Conservation (phyloP, 2,797 vertebrate genomes). For the Fistularia commersonii region DNA sequence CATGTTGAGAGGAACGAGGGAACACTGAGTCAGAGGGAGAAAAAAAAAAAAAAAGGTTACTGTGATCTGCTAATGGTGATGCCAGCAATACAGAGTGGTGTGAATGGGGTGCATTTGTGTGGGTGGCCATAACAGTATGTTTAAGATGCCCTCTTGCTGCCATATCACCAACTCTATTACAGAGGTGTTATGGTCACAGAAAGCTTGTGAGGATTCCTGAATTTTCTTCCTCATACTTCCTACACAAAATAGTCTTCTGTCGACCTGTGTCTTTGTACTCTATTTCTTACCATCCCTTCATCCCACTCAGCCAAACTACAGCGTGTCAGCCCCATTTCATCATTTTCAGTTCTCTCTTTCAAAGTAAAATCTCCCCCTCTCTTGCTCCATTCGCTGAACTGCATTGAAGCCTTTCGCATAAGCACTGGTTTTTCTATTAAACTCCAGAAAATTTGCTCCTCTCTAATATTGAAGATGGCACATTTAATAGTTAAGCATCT, state of each 20-base stretch:
- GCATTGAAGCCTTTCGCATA: slow-evolving; percentile 27
- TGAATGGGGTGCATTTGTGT: not conserved
- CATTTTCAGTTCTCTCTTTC: slow-evolving; percentile 59
- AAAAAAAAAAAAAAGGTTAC: no score
- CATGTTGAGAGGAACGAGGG: slow-evolving; percentile 14
- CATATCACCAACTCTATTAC: slow-evolving; percentile 3
- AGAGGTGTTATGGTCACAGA: slow-evolving; percentile 9
- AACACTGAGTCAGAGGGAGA: not conserved
- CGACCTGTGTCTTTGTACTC: slow-evolving; percentile 57
- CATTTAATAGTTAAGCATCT: slow-evolving; percentile 15
- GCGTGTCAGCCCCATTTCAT: slow-evolving; percentile 67
- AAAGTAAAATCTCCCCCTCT: slow-evolving; percentile 31
- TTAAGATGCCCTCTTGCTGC: slow-evolving; percentile 11
- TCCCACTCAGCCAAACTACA: slow-evolving; percentile 67
- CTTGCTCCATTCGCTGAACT: slow-evolving; percentile 14
- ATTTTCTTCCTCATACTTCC: slow-evolving; percentile 19
- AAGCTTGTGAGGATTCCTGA: slow-evolving; percentile 11
- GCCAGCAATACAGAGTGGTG: slow-evolving; percentile 15
- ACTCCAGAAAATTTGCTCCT: no score
- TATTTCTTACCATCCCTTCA: slow-evolving; percentile 51
- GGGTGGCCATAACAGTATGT: slow-evolving; percentile 11
- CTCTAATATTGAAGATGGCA: slow-evolving; percentile 26
- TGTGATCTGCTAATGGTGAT: slow-evolving; percentile 28
- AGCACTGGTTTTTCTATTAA: not conserved
- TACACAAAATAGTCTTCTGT: slow-evolving; percentile 31